These are phyloP conservation scores for Chouioia cunea DNA, from an alignment of 2,888 invertebrate genomes.

Conservation along the genomic window DNA sequence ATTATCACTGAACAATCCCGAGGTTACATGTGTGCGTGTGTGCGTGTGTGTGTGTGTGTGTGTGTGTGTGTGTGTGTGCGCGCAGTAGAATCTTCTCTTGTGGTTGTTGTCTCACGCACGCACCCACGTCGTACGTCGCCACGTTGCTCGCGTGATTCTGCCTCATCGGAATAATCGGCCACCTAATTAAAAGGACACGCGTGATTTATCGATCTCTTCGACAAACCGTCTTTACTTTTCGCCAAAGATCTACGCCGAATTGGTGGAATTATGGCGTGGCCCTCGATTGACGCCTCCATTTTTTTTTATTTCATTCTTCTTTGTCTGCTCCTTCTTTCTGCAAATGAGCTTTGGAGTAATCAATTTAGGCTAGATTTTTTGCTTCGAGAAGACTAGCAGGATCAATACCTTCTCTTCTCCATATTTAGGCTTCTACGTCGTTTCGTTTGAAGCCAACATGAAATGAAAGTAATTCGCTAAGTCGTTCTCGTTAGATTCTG, in stretches of 20 bases:
- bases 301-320: constrained; percentile 14
- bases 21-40: too few species aligned
- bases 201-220: constrained; percentile 47
- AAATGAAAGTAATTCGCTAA: constrained; percentile 12
- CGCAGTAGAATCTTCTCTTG: too few species aligned
- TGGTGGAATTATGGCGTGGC: constrained; percentile 27
- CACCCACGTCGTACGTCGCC: too few species aligned
- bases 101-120: too few species aligned
- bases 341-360: constrained; percentile 28
- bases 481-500: constrained; percentile 23
- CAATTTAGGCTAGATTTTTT: constrained; percentile 35
- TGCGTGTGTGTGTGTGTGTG: too few species aligned
- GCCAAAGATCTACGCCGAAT: constrained; percentile 34
- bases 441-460: constrained; percentile 1
- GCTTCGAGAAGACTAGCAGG: neutral
- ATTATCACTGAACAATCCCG: too few species aligned
- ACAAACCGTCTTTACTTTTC: neutral
- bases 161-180: constrained; percentile 45
- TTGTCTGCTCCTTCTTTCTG: neutral
- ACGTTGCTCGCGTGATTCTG: constrained; percentile 42
- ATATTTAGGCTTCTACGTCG: neutral
- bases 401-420: constrained; percentile 11
- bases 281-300: constrained; percentile 14
- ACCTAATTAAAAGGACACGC: constrained; percentile 47
- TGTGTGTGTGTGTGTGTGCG: too few species aligned